A percentile compares a stretch with the other conserved stretches of the same genome.
Conservation (phyloP, 2,888 invertebrate genomes). For the Geophilus truncorum region DNA sequence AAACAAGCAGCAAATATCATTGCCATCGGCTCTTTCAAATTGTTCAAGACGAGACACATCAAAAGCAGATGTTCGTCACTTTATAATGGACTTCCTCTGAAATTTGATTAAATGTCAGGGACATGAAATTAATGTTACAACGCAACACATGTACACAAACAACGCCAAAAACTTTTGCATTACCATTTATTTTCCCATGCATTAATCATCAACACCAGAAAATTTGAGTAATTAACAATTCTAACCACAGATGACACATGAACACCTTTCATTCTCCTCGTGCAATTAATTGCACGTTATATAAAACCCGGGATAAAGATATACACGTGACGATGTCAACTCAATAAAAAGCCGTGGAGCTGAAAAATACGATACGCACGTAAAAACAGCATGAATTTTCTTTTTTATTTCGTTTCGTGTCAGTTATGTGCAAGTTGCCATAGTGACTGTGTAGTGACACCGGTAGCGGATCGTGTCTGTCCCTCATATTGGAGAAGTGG, state of each 20-base stretch:
- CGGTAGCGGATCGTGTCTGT: background rate
- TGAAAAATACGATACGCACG: slow-evolving; percentile 17
- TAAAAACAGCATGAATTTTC: slow-evolving; percentile 22
- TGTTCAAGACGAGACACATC: background rate
- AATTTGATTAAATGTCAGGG: background rate
- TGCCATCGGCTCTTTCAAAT: background rate
- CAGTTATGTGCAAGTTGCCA: background rate
- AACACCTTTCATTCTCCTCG: background rate
- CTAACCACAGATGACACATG: background rate
- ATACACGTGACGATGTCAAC: background rate
- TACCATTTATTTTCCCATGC: background rate
- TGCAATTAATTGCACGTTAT: background rate
- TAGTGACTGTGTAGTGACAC: slow-evolving; percentile 17
- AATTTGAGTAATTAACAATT: too few species aligned
- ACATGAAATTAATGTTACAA: background rate
- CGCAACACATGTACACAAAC: background rate
- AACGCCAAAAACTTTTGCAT: background rate
- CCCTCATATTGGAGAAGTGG: slow-evolving; percentile 7
- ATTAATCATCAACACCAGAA: background rate
- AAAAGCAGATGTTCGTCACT: background rate
- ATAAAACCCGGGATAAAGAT: background rate
- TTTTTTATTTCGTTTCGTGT: background rate
- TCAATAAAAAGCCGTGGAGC: background rate
- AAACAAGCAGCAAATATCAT: background rate
- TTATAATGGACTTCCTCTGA: background rate